Conservation (phyloP, 2,113 vertebrate genomes). For the Eublepharis macularius region DNA sequence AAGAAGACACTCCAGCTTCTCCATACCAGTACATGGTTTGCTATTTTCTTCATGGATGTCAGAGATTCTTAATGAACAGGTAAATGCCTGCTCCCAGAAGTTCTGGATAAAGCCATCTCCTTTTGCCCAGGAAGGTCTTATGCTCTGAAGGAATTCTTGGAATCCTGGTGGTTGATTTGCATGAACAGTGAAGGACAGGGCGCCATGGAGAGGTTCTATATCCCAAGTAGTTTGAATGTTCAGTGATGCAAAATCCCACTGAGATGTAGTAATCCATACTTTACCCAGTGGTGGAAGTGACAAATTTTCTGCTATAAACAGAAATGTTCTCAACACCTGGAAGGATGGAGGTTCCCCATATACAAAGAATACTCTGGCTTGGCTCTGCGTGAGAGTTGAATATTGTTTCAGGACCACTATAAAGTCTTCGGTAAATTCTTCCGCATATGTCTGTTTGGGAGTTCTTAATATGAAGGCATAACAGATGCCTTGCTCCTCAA, state of each 20-base stretch:
- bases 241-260: neutral
- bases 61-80: neutral
- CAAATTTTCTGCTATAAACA: too few relatives aligned
- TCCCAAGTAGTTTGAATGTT: accelerated
- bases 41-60: accelerated
- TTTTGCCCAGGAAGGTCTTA: too few relatives aligned
- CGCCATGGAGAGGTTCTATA: neutral
- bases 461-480: too few relatives aligned
- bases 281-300: neutral
- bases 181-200: neutral
- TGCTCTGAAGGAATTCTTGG: too few relatives aligned
- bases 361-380: neutral
- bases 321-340: neutral
- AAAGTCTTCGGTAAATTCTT: too few relatives aligned
- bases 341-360: neutral
- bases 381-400: too few relatives aligned
- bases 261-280: neutral
- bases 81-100: neutral
- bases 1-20: neutral
- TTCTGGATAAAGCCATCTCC: too few relatives aligned
- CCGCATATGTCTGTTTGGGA: too few relatives aligned
- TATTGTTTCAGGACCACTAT: too few relatives aligned
- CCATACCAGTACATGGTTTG: neutral
- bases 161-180: too few relatives aligned
- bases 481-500: too few relatives aligned